Conservation (phyloP, 2,113 vertebrate genomes). For the Centrocercus urophasianus region DNA sequence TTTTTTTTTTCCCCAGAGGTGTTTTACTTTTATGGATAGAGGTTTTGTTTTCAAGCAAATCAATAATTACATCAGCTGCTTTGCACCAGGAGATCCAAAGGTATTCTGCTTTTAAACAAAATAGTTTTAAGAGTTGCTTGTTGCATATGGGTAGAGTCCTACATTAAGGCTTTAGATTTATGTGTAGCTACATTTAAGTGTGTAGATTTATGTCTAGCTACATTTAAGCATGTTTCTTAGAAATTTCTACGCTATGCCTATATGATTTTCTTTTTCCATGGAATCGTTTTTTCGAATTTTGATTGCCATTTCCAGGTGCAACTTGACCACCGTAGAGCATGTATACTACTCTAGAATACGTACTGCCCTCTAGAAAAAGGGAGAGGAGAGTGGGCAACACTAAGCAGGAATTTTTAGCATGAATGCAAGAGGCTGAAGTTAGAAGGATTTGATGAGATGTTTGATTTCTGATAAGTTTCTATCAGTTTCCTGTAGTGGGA, state of each 20-base stretch:
- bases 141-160: background rate
- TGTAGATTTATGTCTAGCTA: background rate
- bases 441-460: background rate
- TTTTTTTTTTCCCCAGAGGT: constrained; percentile 81
- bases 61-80: constrained; percentile 96
- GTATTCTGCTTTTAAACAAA: constrained; percentile 73
- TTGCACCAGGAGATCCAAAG: constrained; percentile 95
- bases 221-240: background rate
- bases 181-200: background rate
- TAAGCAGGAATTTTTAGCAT: background rate
- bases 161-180: background rate
- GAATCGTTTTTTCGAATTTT: background rate
- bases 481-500: background rate
- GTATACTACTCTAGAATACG: background rate
- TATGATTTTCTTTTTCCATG: background rate
- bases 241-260: background rate
- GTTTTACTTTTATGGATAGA: constrained; percentile 98
- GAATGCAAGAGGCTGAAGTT: background rate
- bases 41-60: constrained; percentile 98
- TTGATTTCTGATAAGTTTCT: background rate
- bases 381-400: background rate
- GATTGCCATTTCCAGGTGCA: background rate
- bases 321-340: background rate
- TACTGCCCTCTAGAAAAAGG: background rate
- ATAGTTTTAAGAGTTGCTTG: background rate